These are phyloP conservation scores for Drosophila ercepeae DNA, from an alignment of 1,140 invertebrate genomes.

Conservation along the genomic window DNA sequence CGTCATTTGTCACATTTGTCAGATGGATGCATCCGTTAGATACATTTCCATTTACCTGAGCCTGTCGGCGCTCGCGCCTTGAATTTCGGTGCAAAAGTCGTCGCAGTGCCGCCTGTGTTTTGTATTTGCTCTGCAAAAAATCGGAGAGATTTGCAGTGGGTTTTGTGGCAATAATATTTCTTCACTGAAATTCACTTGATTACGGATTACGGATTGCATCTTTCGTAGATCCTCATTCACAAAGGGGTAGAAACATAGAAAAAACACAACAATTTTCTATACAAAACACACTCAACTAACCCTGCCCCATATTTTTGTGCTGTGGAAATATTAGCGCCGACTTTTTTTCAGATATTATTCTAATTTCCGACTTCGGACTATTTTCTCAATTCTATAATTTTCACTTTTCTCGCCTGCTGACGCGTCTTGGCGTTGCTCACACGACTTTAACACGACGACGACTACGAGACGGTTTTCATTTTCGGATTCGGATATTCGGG, in stretches of 20 bases:
- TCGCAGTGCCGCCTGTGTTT: constrained; percentile 29
- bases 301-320: constrained; percentile 74
- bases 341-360: constrained; percentile 14
- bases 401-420: constrained; percentile 51
- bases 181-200: constrained; percentile 36
- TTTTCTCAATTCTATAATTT: constrained; percentile 42
- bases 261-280: constrained; percentile 33
- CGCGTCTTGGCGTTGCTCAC: constrained; percentile 77
- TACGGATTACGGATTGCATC: constrained; percentile 4
- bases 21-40: constrained; percentile 3
- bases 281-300: constrained; percentile 74
- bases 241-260: constrained; percentile 8
- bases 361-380: constrained; percentile 41
- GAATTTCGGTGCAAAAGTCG: constrained; percentile 90
- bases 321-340: constrained; percentile 38
- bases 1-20: constrained; percentile 55
- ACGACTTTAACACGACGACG: constrained; percentile 82
- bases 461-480: constrained; percentile 70
- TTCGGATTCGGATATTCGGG: no score
- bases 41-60: constrained; percentile 86
- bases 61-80: constrained; percentile 89
- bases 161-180: neutral
- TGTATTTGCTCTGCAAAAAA: constrained; percentile 73
- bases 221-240: constrained; percentile 4
- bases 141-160: constrained; percentile 23